A percentile compares a stretch with the other conserved stretches of the same genome.
Evolutionary conservation across 2,888 invertebrate genomes (phyloP).

Genomic region (Hyppa rectilinea): DNA sequence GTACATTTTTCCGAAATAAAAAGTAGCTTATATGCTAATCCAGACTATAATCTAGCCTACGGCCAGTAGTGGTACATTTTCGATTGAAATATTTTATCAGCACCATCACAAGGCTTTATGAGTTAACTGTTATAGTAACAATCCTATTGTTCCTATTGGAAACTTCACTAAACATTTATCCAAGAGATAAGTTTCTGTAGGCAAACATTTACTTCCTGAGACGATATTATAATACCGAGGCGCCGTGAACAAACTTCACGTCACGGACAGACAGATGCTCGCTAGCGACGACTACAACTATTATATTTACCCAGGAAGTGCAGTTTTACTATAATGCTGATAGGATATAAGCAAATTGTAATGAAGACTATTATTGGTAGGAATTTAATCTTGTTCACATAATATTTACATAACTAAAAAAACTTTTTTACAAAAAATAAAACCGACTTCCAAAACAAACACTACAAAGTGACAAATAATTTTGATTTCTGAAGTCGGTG

Average conservation of each 20-base stretch:
- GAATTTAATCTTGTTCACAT: too few relatives aligned
- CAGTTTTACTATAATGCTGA: not conserved
- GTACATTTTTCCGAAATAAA: too few relatives aligned
- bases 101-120: not conserved
- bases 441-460: too few relatives aligned
- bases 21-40: too few relatives aligned
- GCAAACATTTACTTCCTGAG: conserved; percentile 22
- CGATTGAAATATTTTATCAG: not conserved
- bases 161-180: not conserved
- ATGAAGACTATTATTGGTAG: too few relatives aligned
- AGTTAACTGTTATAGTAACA: conserved; percentile 1
- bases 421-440: too few relatives aligned
- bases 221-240: conserved; percentile 20
- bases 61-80: not conserved
- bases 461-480: too few relatives aligned
- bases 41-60: too few relatives aligned
- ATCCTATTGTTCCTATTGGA: not conserved
- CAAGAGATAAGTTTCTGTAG: conserved; percentile 4
- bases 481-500: too few relatives aligned
- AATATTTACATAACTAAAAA: too few relatives aligned
- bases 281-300: not conserved
- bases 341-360: not conserved
- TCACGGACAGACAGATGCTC: too few relatives aligned
- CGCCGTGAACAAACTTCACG: conserved; percentile 18
- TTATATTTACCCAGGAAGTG: not conserved